Evolutionary conservation across 1,140 invertebrate species (phyloP).

Genomic region (Pseudomyrmex gracilis): DNA sequence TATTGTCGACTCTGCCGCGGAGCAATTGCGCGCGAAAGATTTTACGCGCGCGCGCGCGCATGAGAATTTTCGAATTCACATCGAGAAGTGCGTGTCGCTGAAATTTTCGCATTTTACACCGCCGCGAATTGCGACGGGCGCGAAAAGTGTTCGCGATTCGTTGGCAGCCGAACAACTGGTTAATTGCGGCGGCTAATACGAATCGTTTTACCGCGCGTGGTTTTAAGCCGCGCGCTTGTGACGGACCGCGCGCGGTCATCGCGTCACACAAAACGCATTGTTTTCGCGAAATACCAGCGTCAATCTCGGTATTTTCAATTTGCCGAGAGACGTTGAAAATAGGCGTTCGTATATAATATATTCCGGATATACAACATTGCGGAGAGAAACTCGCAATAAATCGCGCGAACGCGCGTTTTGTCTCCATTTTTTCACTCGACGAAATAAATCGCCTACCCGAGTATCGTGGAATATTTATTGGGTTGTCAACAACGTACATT

Average conservation of each 20-base stretch:
- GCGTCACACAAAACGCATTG: background rate
- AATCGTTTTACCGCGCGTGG: constrained; percentile 9
- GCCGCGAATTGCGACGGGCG: background rate
- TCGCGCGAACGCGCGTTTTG: background rate
- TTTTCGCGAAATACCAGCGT: constrained; percentile 22
- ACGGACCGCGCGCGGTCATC: background rate
- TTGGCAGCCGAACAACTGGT: constrained; percentile 45
- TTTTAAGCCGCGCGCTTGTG: background rate
- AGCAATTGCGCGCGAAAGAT: background rate
- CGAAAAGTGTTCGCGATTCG: constrained; percentile 25
- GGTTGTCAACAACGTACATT: no score
- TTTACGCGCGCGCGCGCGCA: background rate
- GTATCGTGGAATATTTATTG: no score
- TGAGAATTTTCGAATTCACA: background rate
- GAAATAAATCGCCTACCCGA: background rate
- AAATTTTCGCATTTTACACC: constrained; percentile 7
- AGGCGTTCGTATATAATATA: background rate
- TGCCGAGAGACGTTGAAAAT: background rate
- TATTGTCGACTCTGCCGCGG: background rate
- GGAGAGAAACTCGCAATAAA: constrained; percentile 29
- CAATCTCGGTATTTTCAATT: constrained; percentile 42
- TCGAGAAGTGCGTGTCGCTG: background rate
- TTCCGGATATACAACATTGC: constrained; percentile 13
- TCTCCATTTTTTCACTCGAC: no score
- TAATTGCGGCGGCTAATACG: constrained; percentile 32